These are phyloP conservation scores for Rhincodon typus DNA, from an alignment of 2,797 vertebrate species.

Conservation along the genomic window DNA sequence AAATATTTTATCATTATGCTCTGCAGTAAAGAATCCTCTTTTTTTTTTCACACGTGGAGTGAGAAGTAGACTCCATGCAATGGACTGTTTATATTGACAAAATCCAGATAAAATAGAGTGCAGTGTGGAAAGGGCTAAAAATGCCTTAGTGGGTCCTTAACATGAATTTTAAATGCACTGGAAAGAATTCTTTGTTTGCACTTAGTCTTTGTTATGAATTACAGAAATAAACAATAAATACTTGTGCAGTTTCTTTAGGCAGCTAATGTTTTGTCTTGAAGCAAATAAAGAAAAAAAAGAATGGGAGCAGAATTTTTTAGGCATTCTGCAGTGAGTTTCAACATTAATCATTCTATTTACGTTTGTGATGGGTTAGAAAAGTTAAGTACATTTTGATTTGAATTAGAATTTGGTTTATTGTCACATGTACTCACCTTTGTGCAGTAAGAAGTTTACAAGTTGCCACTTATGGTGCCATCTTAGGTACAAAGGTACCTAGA, in stretches of 20 bases:
- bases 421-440: too few species aligned
- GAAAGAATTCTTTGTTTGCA: not conserved
- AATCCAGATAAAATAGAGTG: not conserved
- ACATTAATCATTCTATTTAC: not conserved
- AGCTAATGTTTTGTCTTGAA: not conserved
- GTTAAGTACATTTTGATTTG: not conserved
- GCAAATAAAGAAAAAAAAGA: not conserved
- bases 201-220: not conserved
- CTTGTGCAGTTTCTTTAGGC: not conserved
- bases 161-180: not conserved
- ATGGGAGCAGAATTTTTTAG: not conserved
- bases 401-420: too few species aligned
- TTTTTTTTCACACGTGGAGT: not conserved
- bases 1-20: not conserved
- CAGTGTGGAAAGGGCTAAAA: not conserved
- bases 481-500: too few species aligned
- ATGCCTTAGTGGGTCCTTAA: not conserved
- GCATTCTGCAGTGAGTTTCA: too few species aligned
- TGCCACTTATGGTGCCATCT: too few species aligned
- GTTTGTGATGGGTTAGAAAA: not conserved
- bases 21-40: not conserved
- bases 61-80: not conserved
- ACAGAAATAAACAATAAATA: not conserved
- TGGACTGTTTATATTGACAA: not conserved
- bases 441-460: too few species aligned